Conservation (phyloP, 2,797 vertebrate species). For the Botia kubotai region DNA sequence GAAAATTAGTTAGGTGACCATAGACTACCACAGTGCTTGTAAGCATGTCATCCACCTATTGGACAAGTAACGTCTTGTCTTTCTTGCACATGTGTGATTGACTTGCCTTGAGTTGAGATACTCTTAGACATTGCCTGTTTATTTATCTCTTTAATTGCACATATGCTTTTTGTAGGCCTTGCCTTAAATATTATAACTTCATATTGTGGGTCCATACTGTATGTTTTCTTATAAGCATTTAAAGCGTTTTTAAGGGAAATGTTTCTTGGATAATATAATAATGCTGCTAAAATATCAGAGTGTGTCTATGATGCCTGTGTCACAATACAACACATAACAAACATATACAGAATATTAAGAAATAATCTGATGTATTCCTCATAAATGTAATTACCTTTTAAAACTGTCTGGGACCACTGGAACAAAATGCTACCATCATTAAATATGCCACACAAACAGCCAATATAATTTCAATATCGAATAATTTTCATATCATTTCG, state of each 20-base stretch:
- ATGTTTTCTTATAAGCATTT: not conserved
- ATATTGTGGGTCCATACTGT: not conserved
- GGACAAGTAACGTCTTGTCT: not conserved
- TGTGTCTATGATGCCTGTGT: not conserved
- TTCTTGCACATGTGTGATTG: not conserved
- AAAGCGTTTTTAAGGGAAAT: not conserved
- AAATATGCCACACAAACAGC: not conserved
- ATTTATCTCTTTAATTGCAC: not conserved
- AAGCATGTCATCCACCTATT: not conserved
- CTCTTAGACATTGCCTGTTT: not conserved
- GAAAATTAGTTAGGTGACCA: not conserved
- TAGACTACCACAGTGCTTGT: not conserved
- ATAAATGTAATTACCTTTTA: not conserved
- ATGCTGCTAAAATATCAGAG: not conserved
- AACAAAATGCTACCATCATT: not conserved
- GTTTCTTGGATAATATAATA: not conserved
- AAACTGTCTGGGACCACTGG: not conserved
- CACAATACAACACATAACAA: not conserved
- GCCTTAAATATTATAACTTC: not conserved
- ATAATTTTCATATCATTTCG: not conserved
- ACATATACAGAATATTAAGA: not conserved
- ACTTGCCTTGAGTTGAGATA: not conserved
- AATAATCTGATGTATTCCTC: not conserved
- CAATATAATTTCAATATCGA: not conserved
- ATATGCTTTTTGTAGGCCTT: not conserved